phyloP scores from a whole-genome alignment of 2,797 vertebrate species.

The Eleutherodactylus coqui region DNA sequence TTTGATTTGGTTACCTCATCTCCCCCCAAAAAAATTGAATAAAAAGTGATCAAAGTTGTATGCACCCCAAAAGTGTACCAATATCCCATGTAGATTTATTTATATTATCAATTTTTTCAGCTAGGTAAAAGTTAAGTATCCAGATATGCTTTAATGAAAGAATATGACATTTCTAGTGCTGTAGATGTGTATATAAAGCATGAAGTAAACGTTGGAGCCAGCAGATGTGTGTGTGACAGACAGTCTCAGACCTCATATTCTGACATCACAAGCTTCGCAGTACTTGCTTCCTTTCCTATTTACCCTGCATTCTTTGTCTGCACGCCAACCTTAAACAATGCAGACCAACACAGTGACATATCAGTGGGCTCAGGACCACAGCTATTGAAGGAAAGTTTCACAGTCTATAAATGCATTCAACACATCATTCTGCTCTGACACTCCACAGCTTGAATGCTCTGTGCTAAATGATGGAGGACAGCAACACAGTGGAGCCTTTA shows the following conservation, averaged over 20 bases:
- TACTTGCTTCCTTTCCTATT: conserved; percentile 29
- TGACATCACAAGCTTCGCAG: conserved; percentile 50
- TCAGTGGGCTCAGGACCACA: conserved; percentile 31
- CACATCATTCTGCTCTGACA: not conserved
- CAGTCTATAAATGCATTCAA: conserved; percentile 16
- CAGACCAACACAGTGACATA: conserved; percentile 42
- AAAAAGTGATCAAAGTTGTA: no score
- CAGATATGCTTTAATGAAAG: not conserved
- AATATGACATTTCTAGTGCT: not conserved
- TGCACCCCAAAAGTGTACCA: no score
- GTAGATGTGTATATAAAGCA: not conserved
- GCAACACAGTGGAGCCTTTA: not conserved
- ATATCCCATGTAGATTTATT: not conserved
- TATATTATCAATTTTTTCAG: not conserved
- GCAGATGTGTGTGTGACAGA: conserved; percentile 33
- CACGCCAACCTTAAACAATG: conserved; percentile 37
- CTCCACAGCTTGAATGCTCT: not conserved
- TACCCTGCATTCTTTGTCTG: conserved; percentile 43
- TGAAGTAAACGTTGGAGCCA: conserved; percentile 17
- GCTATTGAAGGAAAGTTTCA: conserved; percentile 22
- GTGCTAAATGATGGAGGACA: not conserved
- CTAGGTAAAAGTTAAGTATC: not conserved
- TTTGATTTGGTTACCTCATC: no score
- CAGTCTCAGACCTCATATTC: conserved; percentile 29
- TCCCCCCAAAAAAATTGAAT: no score